Base-by-base conservation (phyloP, 2,888 invertebrate species). In the Horisme vitalbata region DNA sequence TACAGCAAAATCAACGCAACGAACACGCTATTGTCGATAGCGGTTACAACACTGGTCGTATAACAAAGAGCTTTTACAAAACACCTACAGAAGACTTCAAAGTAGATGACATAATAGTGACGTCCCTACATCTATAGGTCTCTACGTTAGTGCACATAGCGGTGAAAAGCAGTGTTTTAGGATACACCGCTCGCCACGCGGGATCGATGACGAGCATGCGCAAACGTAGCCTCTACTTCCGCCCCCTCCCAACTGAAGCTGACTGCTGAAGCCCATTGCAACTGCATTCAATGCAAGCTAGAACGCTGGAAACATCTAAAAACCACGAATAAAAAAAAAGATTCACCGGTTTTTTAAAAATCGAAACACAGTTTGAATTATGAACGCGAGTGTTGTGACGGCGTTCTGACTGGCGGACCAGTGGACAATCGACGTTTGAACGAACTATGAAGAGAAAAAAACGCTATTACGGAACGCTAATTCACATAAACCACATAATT, bases 371-470 rank as follows among this genome's bases (percentile, higher is more conserved):
- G n/a, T 18, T 2, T 41, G 35, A 26, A 55, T 46, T 46, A 57
- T 49, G 46, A 34, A 37, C 53, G 45, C 52, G 62, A 32, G 57
- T 55, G 45, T 34, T 10, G 30, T 37, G 45, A 26, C 36, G 4
- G 14, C 1, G 28, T 47, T 30, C 43, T 52, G 43, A 52, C 54
- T 45, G 48, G 53, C 53, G 13, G 47, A 36, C 45, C 15, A 44
- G 36, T 45, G 41, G 47, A 43, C 15, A 46, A 46, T 33, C 37
- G 24, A 33, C 41, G 34, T 41, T 47, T 56, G 20, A 41, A 52
- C 56, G 45, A 86, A 88, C 82, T 87, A 89, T 89, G 89, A 89
- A 83, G 88, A 88, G 74, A 65, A 89, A 87, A 85, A 89, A 86
- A 82, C 79, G 76, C 34, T 63, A 63, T 45, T 53, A 64, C 62